These are phyloP conservation scores for Saccostrea cuccullata DNA, from an alignment of 1,140 invertebrate species.

Conservation along the genomic window DNA sequence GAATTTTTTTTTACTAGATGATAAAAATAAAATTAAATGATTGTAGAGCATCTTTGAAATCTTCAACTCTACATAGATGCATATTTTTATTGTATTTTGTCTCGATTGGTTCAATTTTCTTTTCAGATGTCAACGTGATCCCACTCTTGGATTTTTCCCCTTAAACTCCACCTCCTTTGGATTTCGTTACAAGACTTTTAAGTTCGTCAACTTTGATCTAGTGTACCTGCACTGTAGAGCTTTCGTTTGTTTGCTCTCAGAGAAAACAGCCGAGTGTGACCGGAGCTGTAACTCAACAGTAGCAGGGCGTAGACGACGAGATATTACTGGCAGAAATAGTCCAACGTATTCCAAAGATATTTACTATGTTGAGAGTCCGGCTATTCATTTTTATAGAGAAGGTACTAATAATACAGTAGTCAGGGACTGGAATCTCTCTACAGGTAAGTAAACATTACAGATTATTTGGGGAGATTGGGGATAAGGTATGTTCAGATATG, in stretches of 20 bases:
- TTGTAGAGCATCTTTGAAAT: too few species aligned
- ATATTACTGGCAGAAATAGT: neutral
- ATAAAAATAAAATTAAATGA: too few species aligned
- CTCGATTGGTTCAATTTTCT: constrained; percentile 11
- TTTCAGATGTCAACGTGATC: constrained; percentile 67
- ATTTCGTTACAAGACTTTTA: constrained; percentile 68
- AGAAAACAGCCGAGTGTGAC: constrained; percentile 68
- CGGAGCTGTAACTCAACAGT: constrained; percentile 60
- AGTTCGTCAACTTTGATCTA: constrained; percentile 61
- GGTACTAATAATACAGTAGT: neutral
- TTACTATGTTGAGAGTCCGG: constrained; percentile 39
- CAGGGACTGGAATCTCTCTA: constrained; percentile 40
- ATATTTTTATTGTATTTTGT: too few species aligned
- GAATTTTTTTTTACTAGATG: too few species aligned
- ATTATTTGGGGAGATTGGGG: too few species aligned
- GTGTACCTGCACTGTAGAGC: constrained; percentile 70
- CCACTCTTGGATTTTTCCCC: constrained; percentile 64
- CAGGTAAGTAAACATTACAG: neutral
- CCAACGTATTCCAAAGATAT: neutral
- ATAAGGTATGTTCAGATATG: too few species aligned
- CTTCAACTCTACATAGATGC: too few species aligned
- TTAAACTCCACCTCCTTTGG: constrained; percentile 66
- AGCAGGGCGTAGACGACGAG: constrained; percentile 42
- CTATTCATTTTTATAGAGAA: constrained; percentile 17
- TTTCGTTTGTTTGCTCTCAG: constrained; percentile 64